Conservation (phyloP, 2,113 vertebrate genomes). For the Panurus biarmicus region DNA sequence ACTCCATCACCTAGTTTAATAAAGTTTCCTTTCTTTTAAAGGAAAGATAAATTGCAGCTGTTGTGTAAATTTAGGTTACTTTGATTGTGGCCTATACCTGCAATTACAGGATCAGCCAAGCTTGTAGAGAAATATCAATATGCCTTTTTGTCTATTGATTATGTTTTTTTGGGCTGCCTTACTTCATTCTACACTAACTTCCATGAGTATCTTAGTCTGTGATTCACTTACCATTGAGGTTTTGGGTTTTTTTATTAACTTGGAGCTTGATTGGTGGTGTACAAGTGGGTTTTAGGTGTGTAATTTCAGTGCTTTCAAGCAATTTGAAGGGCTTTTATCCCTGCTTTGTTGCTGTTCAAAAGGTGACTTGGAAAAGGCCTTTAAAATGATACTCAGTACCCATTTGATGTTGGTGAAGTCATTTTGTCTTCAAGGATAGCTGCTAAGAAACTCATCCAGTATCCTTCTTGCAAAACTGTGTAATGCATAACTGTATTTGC, state of each 20-base stretch:
- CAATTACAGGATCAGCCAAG: neutral
- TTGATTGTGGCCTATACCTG: neutral
- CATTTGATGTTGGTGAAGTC: neutral
- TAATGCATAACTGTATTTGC: neutral
- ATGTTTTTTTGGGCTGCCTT: neutral
- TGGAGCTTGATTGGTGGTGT: neutral
- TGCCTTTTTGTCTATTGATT: neutral
- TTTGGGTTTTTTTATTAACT: neutral
- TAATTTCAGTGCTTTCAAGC: neutral
- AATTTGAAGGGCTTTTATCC: neutral
- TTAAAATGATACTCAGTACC: neutral
- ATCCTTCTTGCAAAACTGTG: neutral
- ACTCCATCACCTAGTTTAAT: neutral
- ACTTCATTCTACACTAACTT: neutral
- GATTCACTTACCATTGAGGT: neutral
- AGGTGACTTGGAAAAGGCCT: neutral
- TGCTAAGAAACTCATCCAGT: neutral
- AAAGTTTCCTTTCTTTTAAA: neutral
- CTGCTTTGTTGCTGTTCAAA: neutral
- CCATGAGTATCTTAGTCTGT: neutral
- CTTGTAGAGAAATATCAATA: neutral
- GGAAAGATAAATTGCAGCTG: neutral
- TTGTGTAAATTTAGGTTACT: neutral
- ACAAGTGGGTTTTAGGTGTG: neutral
- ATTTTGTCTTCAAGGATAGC: neutral